Conservation (phyloP, 2,113 vertebrate genomes). For the Aspidoscelis tigris region DNA sequence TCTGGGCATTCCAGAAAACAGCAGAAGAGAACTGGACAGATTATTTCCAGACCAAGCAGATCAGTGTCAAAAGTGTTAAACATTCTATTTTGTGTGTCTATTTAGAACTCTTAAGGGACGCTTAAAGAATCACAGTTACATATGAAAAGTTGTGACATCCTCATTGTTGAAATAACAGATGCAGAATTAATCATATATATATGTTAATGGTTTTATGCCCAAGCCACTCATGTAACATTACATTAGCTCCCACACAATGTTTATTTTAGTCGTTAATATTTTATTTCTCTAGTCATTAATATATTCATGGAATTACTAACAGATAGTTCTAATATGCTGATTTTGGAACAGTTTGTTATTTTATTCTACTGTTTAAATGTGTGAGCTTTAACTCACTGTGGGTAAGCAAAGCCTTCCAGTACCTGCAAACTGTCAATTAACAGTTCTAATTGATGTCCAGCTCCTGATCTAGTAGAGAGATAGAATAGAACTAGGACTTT, state of each 20-base stretch:
- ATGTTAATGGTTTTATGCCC: constrained; percentile 33
- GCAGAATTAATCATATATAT: constrained; percentile 36
- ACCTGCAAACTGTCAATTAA: constrained; percentile 48
- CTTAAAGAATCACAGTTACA: background rate
- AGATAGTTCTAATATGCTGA: constrained; percentile 41
- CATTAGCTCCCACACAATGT: constrained; percentile 47
- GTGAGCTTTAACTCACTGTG: constrained; percentile 56
- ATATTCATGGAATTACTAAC: constrained; percentile 48
- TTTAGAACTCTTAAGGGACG: background rate
- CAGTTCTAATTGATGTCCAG: constrained; percentile 57
- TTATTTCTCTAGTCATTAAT: constrained; percentile 54
- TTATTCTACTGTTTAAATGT: constrained; percentile 48
- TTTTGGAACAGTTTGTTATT: constrained; percentile 50
- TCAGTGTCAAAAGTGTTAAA: background rate
- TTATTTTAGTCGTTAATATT: constrained; percentile 62
- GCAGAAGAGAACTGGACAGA: too few relatives aligned
- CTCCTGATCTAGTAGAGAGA: constrained; percentile 43
- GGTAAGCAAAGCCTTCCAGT: constrained; percentile 54
- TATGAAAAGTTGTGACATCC: constrained; percentile 2
- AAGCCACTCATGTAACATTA: constrained; percentile 53
- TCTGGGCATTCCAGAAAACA: too few relatives aligned
- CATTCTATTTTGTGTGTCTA: background rate
- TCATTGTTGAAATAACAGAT: constrained; percentile 40
- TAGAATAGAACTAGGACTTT: background rate
- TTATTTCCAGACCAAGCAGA: too few relatives aligned